These are phyloP conservation scores for Polydrusus pterygomalis DNA, from an alignment of 2,888 invertebrate genomes.

Conservation along the genomic window DNA sequence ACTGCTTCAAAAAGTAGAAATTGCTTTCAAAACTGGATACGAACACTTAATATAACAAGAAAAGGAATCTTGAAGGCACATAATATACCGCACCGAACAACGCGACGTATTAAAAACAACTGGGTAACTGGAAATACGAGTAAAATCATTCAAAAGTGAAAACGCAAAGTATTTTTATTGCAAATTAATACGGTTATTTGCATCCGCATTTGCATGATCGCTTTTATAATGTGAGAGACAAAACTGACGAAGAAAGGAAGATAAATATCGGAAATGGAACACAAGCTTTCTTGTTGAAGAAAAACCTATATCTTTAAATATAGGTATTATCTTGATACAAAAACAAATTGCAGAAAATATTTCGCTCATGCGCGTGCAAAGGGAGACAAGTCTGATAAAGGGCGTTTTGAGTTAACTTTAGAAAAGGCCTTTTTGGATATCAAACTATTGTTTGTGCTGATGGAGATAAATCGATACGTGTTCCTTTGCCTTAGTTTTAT, in stretches of 20 bases:
- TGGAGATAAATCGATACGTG: too few species aligned
- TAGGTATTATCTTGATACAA: too few species aligned
- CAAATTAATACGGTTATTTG: constrained; percentile 49
- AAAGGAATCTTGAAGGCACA: constrained; percentile 12
- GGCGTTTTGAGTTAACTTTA: too few species aligned
- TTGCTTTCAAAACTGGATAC: background rate
- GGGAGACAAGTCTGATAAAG: too few species aligned
- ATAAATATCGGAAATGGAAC: background rate
- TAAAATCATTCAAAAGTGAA: constrained; percentile 47
- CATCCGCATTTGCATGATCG: constrained; percentile 39
- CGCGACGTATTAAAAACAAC: constrained; percentile 45
- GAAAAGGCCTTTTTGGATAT: too few species aligned
- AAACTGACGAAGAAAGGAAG: background rate
- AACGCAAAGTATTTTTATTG: constrained; percentile 44
- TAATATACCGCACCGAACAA: constrained; percentile 37
- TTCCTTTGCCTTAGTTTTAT: too few species aligned
- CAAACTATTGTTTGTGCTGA: too few species aligned
- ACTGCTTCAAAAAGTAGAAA: too few species aligned
- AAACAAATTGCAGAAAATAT: too few species aligned
- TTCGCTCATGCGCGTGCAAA: too few species aligned
- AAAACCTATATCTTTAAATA: too few species aligned
- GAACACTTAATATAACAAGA: background rate
- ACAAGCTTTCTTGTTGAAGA: background rate
- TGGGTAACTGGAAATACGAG: constrained; percentile 43
- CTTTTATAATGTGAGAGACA: constrained; percentile 20